Conservation (phyloP, 2,888 invertebrate genomes). For the Hedya salicella region DNA sequence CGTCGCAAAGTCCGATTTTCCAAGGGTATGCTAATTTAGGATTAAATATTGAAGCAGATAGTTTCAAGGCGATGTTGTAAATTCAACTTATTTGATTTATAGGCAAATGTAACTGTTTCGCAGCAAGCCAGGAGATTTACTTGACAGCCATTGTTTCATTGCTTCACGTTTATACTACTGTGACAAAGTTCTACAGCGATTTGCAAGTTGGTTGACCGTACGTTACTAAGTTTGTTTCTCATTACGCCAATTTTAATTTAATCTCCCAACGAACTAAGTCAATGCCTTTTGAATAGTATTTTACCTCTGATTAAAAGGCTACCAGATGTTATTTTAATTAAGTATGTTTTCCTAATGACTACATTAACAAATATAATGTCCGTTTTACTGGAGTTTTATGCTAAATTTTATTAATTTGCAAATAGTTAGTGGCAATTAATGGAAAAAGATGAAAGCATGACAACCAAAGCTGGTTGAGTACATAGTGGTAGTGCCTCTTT, state of each 20-base stretch:
- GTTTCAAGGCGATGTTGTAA: slow-evolving; percentile 31
- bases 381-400: slow-evolving; percentile 1
- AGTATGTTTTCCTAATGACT: slow-evolving; percentile 20
- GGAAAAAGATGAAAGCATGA: not conserved
- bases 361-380: slow-evolving; percentile 12
- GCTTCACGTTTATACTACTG: slow-evolving; percentile 2
- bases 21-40: slow-evolving; percentile 36
- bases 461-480: not conserved
- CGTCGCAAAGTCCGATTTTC: slow-evolving; percentile 8
- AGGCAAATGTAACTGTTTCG: slow-evolving; percentile 10
- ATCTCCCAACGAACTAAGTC: slow-evolving; percentile 12
- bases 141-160: slow-evolving; percentile 1
- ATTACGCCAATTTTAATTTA: slow-evolving; percentile 38
- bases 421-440: not conserved
- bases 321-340: slow-evolving; percentile 32
- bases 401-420: not conserved
- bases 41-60: slow-evolving; percentile 27
- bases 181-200: slow-evolving; percentile 9
- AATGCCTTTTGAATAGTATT: slow-evolving; percentile 1
- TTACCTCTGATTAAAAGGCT: slow-evolving; percentile 22
- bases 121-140: slow-evolving; percentile 4
- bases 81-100: slow-evolving; percentile 2
- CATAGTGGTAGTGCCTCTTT: no score
- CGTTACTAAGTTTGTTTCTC: slow-evolving; percentile 32
- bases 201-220: not conserved